A percentile compares a stretch with the other conserved stretches of the same genome.
Evolutionary conservation across 2,113 vertebrate species (phyloP).

Genomic region (Peromyscus californicus): DNA sequence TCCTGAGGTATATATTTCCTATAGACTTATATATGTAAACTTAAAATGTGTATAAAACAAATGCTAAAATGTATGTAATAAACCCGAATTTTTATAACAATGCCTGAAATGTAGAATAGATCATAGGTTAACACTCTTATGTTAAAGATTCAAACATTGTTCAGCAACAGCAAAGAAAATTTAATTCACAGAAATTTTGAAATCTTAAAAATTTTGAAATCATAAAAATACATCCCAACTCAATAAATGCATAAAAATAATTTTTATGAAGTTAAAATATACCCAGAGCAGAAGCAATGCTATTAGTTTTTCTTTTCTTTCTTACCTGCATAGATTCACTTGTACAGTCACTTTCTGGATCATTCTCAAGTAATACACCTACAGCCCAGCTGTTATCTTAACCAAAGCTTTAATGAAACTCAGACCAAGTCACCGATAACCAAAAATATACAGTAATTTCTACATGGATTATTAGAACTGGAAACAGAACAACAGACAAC

Average conservation of each 20-base stretch:
- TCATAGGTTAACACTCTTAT: neutral
- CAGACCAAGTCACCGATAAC: neutral
- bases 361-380: neutral
- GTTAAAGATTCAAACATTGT: neutral
- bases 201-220: neutral
- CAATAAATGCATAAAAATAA: neutral
- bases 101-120: neutral
- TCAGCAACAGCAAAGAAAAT: neutral
- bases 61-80: neutral
- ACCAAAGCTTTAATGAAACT: neutral
- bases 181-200: neutral
- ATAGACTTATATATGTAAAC: neutral
- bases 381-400: neutral
- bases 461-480: neutral
- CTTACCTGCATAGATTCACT: too few relatives aligned
- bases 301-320: too few relatives aligned
- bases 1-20: neutral
- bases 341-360: neutral
- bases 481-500: neutral
- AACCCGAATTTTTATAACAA: neutral
- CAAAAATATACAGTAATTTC: neutral
- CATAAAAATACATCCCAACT: neutral
- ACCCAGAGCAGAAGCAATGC: neutral
- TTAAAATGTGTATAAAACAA: neutral
- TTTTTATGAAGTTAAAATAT: neutral